Conservation (phyloP, 2,888 invertebrate genomes). For the Meiosimyza decipiens region DNA sequence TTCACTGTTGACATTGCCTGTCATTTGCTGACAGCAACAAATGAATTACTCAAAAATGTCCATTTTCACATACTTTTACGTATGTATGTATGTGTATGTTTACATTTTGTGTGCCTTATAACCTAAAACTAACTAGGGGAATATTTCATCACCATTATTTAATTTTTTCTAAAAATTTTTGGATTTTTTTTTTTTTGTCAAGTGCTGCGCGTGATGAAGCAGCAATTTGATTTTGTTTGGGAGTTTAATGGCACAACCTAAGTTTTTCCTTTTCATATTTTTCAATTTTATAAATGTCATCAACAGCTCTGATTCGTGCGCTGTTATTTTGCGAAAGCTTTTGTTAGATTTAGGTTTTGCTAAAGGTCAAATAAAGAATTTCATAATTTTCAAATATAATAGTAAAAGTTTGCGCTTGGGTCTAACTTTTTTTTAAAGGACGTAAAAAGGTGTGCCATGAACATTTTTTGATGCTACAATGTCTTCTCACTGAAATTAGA, state of each 20-base stretch:
- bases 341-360: no score
- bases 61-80: neutral
- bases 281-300: constrained; percentile 12
- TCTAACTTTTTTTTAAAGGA: no score
- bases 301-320: constrained; percentile 14
- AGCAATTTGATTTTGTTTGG: neutral
- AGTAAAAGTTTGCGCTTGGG: no score
- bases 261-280: neutral
- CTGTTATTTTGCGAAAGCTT: neutral
- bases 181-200: neutral
- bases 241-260: no score
- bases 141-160: neutral
- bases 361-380: no score
- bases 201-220: constrained; percentile 7
- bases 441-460: no score
- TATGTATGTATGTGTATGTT: neutral
- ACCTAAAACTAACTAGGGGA: neutral
- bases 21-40: constrained; percentile 22
- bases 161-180: neutral
- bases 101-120: neutral
- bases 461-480: no score
- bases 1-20: neutral
- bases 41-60: constrained; percentile 14
- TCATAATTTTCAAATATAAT: no score
- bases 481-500: no score